Base-by-base conservation (phyloP, 2,797 vertebrate genomes). In the Micromesistius poutassou region DNA sequence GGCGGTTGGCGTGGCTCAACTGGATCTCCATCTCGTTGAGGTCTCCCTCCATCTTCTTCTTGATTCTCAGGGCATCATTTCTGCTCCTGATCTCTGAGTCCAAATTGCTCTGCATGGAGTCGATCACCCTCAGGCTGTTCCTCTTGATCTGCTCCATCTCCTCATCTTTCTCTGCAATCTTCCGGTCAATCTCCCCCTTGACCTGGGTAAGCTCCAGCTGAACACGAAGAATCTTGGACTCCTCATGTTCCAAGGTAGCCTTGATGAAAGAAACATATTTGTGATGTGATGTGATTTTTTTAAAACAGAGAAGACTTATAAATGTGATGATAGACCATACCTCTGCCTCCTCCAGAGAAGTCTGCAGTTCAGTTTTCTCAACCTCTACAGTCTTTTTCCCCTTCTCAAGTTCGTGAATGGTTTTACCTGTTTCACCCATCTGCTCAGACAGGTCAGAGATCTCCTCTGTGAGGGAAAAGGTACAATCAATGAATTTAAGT, bases 41-140 rank as follows among this genome's bases (percentile, higher is more conserved):
- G 77, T 96, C 95, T 79, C 95, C 95, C 80, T 98, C 96, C 95
- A 96, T 97, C 91, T 97, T 98, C 94, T 96, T 98, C 89, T 97
- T 98, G 80, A 98, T 84, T 88, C 96, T 95, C 78, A 97, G 78
- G 74, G 96, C 96, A 31, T 98, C 95, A 0, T 97, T 98, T 83
- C 96, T 95, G 94, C 96, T 97, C 80, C 95, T 95, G 88, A 95
- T 81, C 83, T 98, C 96, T 0, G 96, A 85, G 71, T 97, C 97
- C 88, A 98, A 82, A 10, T 87, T 87, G 76, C 71, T 96, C 88
- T 97, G 96, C 93, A 95, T 93, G 76, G 96, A 87, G 9, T 97
- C 96, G 3, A 94, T 86, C 4, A 94, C 88, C 38, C 95, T 92
- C 89, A 96, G 96, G 85, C 94, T 94, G 85, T 96, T 97, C 80